Base-by-base conservation (phyloP, 2,888 invertebrate species). In the Ormia ochracea region DNA sequence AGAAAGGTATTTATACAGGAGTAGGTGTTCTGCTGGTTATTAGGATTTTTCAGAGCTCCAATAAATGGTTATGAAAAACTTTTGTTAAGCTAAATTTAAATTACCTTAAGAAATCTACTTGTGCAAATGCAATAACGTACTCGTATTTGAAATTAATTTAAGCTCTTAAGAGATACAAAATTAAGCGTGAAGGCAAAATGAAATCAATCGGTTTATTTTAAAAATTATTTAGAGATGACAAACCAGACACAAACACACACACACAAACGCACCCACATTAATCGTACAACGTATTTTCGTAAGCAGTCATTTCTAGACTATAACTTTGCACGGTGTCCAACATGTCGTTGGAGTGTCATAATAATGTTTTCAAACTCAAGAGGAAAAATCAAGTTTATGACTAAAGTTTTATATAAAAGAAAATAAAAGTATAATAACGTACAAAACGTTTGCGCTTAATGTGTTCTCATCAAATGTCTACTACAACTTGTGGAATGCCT, bases 21-120 rank as follows among this genome's bases (percentile, higher is more conserved):
- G 5, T 43, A 31, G 14, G 9, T 19, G 36, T 38, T 23, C 23
- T 50, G 31, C 12, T 41, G 41, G 23, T 52, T 50, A 21, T n/a
- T 19, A 50, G 68, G 28, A 6, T 3, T 28, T 68, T n/a, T n/a
- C n/a, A n/a, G n/a, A n/a, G n/a, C 33, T 23, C 14, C 59, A 50
- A 68, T 54, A 75, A 75, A 70, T 43, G 43, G 48, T 69, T 81
- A 54, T 61, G 56, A 63, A 75, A 63, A 82, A 63, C 65, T 61
- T 52, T 56, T 59, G 6, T 43, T 17, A 70, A 79, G 66, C 70
- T 38, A 75, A 70, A 75, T 74, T 54, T 56, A 59, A 70, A 58
- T 79, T 74, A 69, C 54, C 52, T 65, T 21, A 23, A 7, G 52
- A 59, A 56, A 38, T 17, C 36, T 56, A 65, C 43, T 56, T 38